These are phyloP conservation scores for Trypoxylon attenuatum DNA, from an alignment of 2,888 invertebrate genomes.

Conservation along the genomic window DNA sequence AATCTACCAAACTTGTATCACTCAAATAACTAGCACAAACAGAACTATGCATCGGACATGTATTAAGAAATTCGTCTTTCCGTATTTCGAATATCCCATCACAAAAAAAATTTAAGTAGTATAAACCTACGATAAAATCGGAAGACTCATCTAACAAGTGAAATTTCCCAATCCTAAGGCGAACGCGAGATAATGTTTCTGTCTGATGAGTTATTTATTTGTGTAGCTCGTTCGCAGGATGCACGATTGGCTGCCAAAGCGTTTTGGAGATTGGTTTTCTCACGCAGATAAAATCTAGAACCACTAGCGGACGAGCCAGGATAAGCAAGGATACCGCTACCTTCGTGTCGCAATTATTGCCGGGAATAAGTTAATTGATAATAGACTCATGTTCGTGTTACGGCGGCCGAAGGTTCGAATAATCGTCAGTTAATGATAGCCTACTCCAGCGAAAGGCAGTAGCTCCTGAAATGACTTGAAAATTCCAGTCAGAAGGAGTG, in stretches of 20 bases:
- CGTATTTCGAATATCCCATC: background rate
- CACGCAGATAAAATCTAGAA: conserved; percentile 48
- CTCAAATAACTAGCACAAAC: background rate
- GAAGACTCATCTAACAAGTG: no score
- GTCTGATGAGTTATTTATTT: no score
- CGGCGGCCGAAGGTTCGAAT: conserved; percentile 2
- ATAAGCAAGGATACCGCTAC: conserved; percentile 2
- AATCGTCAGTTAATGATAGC: conserved; percentile 22
- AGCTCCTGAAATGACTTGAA: conserved; percentile 4
- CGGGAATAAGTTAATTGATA: conserved; percentile 51
- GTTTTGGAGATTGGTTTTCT: conserved; percentile 37
- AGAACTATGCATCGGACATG: background rate
- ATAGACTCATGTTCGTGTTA: conserved; percentile 21
- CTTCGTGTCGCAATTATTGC: conserved; percentile 43
- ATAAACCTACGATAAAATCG: no score
- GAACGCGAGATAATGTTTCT: no score
- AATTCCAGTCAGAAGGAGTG: conserved; percentile 3
- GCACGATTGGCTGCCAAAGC: conserved; percentile 26
- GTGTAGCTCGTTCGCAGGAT: no score
- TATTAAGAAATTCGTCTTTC: background rate
- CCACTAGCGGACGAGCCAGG: background rate
- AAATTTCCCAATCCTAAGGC: no score
- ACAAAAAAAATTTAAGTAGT: no score
- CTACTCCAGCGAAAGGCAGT: conserved; percentile 14
- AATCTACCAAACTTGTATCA: background rate